These are phyloP conservation scores for Drosophila funebris DNA, from an alignment of 1,140 invertebrate genomes.

Conservation along the genomic window DNA sequence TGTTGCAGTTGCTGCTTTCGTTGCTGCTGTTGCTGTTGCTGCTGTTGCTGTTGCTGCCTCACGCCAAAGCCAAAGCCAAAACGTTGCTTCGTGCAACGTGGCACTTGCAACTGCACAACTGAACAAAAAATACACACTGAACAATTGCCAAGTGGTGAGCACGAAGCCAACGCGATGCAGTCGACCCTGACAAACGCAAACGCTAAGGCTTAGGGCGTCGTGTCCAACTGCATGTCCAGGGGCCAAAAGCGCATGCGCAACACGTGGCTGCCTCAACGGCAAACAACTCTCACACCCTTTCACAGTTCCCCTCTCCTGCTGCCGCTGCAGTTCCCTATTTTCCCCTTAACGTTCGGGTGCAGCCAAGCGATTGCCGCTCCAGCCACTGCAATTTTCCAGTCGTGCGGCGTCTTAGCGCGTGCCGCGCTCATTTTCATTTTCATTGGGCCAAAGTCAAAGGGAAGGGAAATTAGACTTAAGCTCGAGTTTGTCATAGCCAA, in stretches of 20 bases:
- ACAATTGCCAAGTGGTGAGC: slow-evolving; percentile 72
- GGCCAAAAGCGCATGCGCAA: slow-evolving; percentile 76
- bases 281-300: slow-evolving; percentile 31
- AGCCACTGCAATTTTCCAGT: slow-evolving; percentile 75
- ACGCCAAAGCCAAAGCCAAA: slow-evolving; percentile 54
- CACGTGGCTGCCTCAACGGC: slow-evolving; percentile 64
- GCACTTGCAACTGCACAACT: slow-evolving; percentile 39
- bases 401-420: slow-evolving; percentile 73
- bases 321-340: slow-evolving; percentile 11
- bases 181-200: slow-evolving; percentile 76
- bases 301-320: neutral
- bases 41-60: slow-evolving; percentile 43
- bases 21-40: slow-evolving; percentile 16
- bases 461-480: slow-evolving; percentile 12
- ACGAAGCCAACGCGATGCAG: slow-evolving; percentile 69
- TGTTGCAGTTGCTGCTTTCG: slow-evolving; percentile 42
- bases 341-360: slow-evolving; percentile 30
- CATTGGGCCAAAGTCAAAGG: slow-evolving; percentile 41
- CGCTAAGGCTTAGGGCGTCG: slow-evolving; percentile 75
- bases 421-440: slow-evolving; percentile 80
- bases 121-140: slow-evolving; percentile 19
- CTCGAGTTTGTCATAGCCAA: slow-evolving; percentile 22
- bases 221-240: slow-evolving; percentile 60
- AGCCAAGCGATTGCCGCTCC: slow-evolving; percentile 53
- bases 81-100: slow-evolving; percentile 48